Evolutionary conservation across 2,797 vertebrate genomes (phyloP).

Genomic region (Microhierax caerulescens): DNA sequence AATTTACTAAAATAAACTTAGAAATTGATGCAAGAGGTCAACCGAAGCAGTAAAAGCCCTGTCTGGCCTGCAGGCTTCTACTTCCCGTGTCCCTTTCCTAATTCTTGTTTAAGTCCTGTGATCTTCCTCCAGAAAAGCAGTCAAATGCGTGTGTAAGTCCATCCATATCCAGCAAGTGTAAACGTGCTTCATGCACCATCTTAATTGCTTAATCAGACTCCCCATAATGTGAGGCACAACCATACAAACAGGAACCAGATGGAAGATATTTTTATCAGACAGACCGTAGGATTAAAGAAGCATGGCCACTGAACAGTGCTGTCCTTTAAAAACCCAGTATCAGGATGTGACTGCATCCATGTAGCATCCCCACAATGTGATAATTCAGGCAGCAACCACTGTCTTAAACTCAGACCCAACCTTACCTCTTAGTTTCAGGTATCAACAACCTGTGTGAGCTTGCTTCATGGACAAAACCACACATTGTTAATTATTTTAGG

Average conservation of each 20-base stretch:
- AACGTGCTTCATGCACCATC: background rate
- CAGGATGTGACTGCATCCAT: background rate
- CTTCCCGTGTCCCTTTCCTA: background rate
- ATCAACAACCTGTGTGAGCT: background rate
- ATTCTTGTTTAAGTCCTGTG: background rate
- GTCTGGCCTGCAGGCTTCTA: background rate
- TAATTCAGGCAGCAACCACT: background rate
- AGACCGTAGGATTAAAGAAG: background rate
- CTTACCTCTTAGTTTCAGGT: background rate
- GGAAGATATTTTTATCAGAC: conserved; percentile 39
- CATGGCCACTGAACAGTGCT: background rate
- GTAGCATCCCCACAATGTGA: background rate
- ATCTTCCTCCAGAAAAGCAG: background rate
- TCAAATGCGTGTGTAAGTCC: background rate
- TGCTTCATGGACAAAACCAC: background rate
- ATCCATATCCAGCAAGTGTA: background rate
- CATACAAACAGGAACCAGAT: background rate
- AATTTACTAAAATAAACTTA: background rate
- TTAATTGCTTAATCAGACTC: conserved; percentile 43
- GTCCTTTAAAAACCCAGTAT: background rate
- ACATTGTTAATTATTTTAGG: background rate
- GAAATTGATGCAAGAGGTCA: conserved; percentile 5
- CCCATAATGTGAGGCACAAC: background rate
- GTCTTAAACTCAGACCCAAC: background rate
- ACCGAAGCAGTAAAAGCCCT: background rate